phyloP scores from a whole-genome alignment of 2,797 vertebrate species.

The Acanthurus tractus region DNA sequence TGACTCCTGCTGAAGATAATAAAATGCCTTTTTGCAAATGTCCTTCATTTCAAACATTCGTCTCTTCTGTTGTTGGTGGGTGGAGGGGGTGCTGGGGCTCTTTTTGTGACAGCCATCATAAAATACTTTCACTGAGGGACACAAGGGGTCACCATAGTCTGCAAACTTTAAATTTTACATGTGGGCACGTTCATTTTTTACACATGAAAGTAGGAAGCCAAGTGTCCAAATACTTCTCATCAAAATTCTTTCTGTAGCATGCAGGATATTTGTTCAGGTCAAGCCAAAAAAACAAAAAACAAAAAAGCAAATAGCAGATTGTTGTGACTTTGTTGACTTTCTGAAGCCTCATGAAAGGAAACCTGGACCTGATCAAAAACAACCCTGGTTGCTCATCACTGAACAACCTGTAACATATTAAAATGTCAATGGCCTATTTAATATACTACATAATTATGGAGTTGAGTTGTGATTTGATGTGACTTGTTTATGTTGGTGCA shows the following conservation, averaged over 20 bases:
- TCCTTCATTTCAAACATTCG: slow-evolving; percentile 35
- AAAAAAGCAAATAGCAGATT: slow-evolving; percentile 24
- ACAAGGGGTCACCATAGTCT: slow-evolving; percentile 2
- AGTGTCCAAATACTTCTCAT: slow-evolving; percentile 20
- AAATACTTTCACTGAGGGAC: slow-evolving; percentile 24
- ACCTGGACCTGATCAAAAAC: slow-evolving; percentile 38
- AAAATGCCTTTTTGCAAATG: slow-evolving; percentile 16
- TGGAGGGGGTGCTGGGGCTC: background rate
- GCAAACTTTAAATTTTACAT: background rate
- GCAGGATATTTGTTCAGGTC: slow-evolving; percentile 4
- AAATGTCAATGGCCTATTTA: slow-evolving; percentile 10
- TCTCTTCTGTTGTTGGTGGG: slow-evolving; percentile 21
- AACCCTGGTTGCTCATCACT: slow-evolving; percentile 30
- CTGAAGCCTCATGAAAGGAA: background rate
- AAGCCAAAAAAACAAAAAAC: slow-evolving; percentile 2
- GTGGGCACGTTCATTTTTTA: background rate
- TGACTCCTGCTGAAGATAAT: slow-evolving; percentile 48
- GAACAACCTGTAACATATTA: slow-evolving; percentile 23
- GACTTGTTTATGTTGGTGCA: slow-evolving; percentile 65
- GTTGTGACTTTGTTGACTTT: slow-evolving; percentile 29
- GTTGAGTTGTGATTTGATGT: slow-evolving; percentile 50
- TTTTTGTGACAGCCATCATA: slow-evolving; percentile 37
- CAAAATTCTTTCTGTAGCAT: background rate
- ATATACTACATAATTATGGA: slow-evolving; percentile 37
- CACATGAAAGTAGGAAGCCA: slow-evolving; percentile 5